phyloP scores from a whole-genome alignment of 2,113 vertebrate species.

The Chitala chitala region DNA sequence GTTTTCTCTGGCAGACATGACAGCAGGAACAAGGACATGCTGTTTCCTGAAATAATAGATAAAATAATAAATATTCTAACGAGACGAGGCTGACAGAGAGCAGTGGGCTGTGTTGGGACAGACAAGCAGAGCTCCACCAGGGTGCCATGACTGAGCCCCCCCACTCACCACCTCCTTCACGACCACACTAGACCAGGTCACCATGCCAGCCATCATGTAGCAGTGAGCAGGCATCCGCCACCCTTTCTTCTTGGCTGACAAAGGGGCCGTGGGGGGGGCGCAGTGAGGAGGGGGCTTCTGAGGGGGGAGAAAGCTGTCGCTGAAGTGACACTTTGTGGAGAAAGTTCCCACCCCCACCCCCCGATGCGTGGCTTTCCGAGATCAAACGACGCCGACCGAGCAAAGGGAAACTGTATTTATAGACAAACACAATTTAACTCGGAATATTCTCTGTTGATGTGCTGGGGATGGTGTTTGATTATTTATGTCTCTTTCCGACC shows the following conservation, averaged over 20 bases:
- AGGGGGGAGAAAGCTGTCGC: conserved; percentile 1
- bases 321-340: conserved; percentile 7
- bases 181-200: conserved; percentile 7
- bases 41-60: conserved; percentile 53
- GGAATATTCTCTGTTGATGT: conserved; percentile 25
- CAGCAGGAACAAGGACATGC: conserved; percentile 53
- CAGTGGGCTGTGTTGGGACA: conserved; percentile 35
- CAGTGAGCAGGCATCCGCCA: background rate
- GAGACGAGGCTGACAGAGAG: conserved; percentile 39
- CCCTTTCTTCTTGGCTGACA: conserved; percentile 16
- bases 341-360: background rate
- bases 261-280: background rate
- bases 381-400: conserved; percentile 26
- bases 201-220: conserved; percentile 19
- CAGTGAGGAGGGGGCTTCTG: background rate
- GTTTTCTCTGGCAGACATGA: conserved; percentile 43
- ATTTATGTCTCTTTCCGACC: conserved; percentile 28
- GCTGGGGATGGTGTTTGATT: conserved; percentile 39
- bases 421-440: conserved; percentile 32
- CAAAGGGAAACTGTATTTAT: conserved; percentile 43
- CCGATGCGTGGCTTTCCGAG: conserved; percentile 8
- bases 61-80: conserved; percentile 52
- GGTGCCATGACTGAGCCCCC: background rate
- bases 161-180: background rate
- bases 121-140: conserved; percentile 28